These are phyloP conservation scores for Onychomys leucogaster DNA, from an alignment of 2,797 vertebrate genomes.

Conservation along the genomic window DNA sequence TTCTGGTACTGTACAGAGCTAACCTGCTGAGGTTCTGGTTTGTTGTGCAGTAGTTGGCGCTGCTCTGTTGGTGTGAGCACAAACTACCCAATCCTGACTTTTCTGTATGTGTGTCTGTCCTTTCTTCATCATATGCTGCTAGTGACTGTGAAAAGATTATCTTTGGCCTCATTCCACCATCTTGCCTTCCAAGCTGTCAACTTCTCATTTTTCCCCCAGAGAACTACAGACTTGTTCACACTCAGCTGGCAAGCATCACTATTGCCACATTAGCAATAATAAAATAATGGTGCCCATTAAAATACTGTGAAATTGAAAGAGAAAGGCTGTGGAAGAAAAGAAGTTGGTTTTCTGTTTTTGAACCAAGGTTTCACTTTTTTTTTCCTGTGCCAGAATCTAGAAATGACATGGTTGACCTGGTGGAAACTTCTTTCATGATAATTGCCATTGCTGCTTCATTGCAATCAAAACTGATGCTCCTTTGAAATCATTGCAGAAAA, in stretches of 20 bases:
- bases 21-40: background rate
- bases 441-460: background rate
- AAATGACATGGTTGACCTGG: background rate
- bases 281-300: background rate
- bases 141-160: background rate
- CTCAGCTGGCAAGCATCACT: background rate
- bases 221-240: background rate
- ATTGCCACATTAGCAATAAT: background rate
- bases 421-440: background rate
- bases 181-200: background rate
- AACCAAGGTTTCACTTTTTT: background rate
- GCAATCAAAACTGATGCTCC: background rate
- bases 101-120: background rate
- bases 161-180: background rate
- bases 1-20: background rate
- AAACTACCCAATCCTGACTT: background rate
- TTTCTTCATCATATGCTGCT: background rate
- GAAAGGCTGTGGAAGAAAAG: background rate
- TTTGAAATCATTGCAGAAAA: background rate
- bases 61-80: no score
- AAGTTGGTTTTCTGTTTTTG: background rate
- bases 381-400: background rate
- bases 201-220: rapidly evolving
- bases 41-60: no score
- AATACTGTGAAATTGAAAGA: background rate